Conservation (phyloP, 2,888 invertebrate species). For the Sminthurinus aureus region DNA sequence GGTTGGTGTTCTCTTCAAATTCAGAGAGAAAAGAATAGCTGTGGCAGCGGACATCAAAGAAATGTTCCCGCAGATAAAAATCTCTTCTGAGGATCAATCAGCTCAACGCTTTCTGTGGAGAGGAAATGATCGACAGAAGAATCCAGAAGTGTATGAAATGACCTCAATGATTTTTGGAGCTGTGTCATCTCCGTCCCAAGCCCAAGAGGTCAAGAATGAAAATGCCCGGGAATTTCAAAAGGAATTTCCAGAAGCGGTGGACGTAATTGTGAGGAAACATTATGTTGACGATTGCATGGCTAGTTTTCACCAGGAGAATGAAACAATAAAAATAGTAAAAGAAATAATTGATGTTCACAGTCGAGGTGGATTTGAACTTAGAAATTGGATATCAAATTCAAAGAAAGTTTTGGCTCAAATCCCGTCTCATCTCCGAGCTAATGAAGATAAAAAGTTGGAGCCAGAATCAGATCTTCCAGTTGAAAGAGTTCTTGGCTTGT, state of each 20-base stretch:
- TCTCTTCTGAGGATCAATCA: slow-evolving; percentile 30
- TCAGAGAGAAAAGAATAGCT: slow-evolving; percentile 42
- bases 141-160: slow-evolving; percentile 38
- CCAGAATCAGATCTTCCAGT: not conserved
- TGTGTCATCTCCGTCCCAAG: slow-evolving; percentile 38
- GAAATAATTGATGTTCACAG: slow-evolving; percentile 17
- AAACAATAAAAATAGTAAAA: slow-evolving; percentile 36
- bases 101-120: slow-evolving; percentile 49
- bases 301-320: slow-evolving; percentile 24
- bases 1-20: slow-evolving; percentile 38
- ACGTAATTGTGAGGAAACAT: slow-evolving; percentile 39
- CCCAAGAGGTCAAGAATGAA: slow-evolving; percentile 35
- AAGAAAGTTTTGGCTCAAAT: slow-evolving; percentile 10
- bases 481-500: slow-evolving; percentile 40
- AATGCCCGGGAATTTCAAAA: slow-evolving; percentile 43
- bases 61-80: slow-evolving; percentile 47
- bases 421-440: not conserved
- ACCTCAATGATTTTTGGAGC: slow-evolving; percentile 44
- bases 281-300: slow-evolving; percentile 51
- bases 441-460: not conserved
- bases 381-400: slow-evolving; percentile 35
- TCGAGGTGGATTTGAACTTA: slow-evolving; percentile 33
- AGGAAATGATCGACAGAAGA: slow-evolving; percentile 14
- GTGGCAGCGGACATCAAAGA: slow-evolving; percentile 47
- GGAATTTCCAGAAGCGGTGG: slow-evolving; percentile 42